A percentile compares a stretch with the other conserved stretches of the same genome.
Evolutionary conservation across 2,113 vertebrate species (phyloP).

Genomic region (Ciconia boyciana): DNA sequence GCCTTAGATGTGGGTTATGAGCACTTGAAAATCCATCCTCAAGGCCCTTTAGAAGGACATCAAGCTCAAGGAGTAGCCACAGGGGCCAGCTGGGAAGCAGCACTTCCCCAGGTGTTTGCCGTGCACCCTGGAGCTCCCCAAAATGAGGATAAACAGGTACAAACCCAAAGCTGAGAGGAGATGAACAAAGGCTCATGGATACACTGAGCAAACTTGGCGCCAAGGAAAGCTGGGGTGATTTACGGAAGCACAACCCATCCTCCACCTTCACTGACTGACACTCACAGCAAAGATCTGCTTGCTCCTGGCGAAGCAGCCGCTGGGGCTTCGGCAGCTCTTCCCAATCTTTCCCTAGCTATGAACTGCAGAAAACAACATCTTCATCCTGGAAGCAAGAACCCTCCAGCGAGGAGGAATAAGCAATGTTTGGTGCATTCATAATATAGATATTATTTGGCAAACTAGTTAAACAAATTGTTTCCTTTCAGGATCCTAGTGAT

Average conservation of each 20-base stretch:
- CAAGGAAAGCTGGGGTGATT: not conserved
- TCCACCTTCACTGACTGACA: not conserved
- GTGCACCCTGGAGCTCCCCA: not conserved
- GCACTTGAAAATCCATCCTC: not conserved
- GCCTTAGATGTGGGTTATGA: not conserved
- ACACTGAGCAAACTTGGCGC: not conserved
- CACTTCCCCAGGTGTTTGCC: not conserved
- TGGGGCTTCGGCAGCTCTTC: not conserved
- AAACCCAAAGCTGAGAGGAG: not conserved
- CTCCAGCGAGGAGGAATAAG: not conserved
- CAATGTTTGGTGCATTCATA: slow-evolving; percentile 10
- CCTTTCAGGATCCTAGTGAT: slow-evolving; percentile 13
- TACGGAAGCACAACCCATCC: not conserved
- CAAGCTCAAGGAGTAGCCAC: fast-evolving
- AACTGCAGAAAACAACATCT: not conserved
- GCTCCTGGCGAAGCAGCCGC: not conserved
- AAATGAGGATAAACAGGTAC: not conserved
- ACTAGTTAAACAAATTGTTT: slow-evolving; percentile 55
- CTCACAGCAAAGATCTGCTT: fast-evolving
- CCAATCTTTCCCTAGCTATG: not conserved
- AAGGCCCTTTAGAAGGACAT: not conserved
- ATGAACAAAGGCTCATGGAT: not conserved
- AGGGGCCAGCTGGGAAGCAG: not conserved
- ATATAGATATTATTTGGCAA: slow-evolving; percentile 64
- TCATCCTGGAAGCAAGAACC: not conserved